These are phyloP conservation scores for Bombus picipes DNA, from an alignment of 1,140 invertebrate species.

Conservation along the genomic window DNA sequence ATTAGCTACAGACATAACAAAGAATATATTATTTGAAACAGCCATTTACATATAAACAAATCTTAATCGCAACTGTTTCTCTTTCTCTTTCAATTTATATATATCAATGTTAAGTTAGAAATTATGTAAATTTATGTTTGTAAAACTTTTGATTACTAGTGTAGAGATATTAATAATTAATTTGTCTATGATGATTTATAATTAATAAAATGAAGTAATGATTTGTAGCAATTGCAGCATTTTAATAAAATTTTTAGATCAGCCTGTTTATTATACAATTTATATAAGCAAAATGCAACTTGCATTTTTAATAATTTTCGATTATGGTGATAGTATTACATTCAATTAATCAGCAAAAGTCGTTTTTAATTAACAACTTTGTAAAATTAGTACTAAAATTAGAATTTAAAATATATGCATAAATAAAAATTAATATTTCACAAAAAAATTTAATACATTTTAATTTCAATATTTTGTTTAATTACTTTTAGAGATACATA, in stretches of 20 bases:
- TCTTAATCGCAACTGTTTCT: background rate
- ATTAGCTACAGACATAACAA: background rate
- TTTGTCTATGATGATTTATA: conserved; percentile 5
- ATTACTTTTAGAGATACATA: background rate
- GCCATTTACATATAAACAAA: background rate
- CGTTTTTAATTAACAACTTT: background rate
- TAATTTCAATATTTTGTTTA: background rate
- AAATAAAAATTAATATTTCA: background rate
- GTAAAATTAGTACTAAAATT: background rate
- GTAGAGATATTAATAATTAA: background rate
- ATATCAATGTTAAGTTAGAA: background rate
- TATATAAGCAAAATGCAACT: conserved; percentile 8
- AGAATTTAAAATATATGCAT: conserved; percentile 6
- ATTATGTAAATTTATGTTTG: background rate
- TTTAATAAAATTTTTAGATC: conserved; percentile 6
- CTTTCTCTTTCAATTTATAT: background rate
- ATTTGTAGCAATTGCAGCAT: conserved; percentile 19
- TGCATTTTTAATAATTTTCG: conserved; percentile 13
- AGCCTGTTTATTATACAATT: conserved; percentile 8
- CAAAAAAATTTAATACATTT: background rate
- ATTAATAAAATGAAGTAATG: background rate
- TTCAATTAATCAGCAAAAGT: background rate
- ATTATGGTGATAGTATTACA: background rate
- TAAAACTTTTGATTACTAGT: conserved; percentile 13
- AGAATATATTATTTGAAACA: background rate